A percentile compares a stretch with the other conserved stretches of the same genome.
Evolutionary conservation across 1,140 invertebrate genomes (phyloP).

Genomic region (Pinna nobilis): DNA sequence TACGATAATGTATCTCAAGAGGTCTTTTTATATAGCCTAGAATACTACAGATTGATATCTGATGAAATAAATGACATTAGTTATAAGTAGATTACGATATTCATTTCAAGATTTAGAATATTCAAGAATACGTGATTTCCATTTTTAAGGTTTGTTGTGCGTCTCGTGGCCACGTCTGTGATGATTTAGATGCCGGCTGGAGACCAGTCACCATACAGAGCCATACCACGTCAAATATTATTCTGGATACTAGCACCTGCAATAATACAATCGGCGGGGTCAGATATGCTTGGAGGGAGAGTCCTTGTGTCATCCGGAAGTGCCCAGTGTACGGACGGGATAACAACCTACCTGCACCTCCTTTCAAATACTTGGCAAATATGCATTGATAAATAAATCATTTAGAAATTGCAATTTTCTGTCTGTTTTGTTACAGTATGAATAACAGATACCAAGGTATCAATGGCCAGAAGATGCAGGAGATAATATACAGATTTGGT

Average conservation of each 20-base stretch:
- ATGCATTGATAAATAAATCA: no score
- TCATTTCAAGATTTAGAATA: no score
- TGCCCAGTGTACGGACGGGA: constrained; percentile 61
- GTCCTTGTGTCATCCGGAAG: constrained; percentile 57
- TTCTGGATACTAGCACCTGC: constrained; percentile 38
- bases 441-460: no score
- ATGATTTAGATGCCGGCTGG: constrained; percentile 42
- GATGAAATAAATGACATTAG: no score
- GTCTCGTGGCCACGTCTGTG: constrained; percentile 32
- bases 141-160: constrained; percentile 57
- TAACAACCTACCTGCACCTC: constrained; percentile 54
- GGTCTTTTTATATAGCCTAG: constrained; percentile 33
- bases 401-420: no score
- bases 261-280: constrained; percentile 34
- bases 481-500: no score
- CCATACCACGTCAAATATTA: constrained; percentile 38
- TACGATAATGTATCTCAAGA: constrained; percentile 44
- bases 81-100: no score
- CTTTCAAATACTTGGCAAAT: no score
- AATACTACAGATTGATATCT: no score
- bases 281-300: constrained; percentile 64
- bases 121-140: background rate
- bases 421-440: no score
- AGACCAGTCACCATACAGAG: constrained; percentile 46
- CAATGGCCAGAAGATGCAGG: no score